phyloP scores from a whole-genome alignment of 1,140 invertebrate species.

The Aphidius ervi region DNA sequence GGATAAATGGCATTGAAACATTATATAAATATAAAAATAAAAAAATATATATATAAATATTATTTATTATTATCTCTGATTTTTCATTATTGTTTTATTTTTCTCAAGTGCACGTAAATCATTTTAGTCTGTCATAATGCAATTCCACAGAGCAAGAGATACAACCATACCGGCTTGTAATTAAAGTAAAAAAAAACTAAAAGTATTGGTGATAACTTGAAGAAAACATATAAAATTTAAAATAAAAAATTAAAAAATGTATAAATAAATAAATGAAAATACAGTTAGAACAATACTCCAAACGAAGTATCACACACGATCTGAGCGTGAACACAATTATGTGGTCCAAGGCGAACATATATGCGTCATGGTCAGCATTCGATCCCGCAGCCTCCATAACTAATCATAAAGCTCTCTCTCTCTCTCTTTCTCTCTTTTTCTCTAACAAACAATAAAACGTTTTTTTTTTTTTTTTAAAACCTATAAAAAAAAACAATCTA shows the following conservation, averaged over 20 bases:
- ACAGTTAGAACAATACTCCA: conserved; percentile 12
- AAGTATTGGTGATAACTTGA: neutral
- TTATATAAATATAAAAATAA: neutral
- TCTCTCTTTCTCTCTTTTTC: neutral
- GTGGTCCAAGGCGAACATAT: conserved; percentile 20
- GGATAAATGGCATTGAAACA: too few species aligned
- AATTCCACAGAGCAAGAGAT: conserved; percentile 6
- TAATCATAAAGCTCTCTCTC: neutral
- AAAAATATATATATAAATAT: conserved; percentile 3
- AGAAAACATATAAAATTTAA: neutral
- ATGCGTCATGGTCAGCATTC: neutral
- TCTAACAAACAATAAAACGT: conserved; percentile 9
- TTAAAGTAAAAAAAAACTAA: neutral
- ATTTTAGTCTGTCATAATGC: conserved; percentile 1
- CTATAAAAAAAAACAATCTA: neutral
- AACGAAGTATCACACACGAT: neutral
- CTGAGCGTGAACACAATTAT: conserved; percentile 4
- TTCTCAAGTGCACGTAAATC: conserved; percentile 5
- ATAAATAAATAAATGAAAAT: neutral
- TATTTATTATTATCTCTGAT: conserved; percentile 6
- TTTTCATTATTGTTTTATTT: neutral
- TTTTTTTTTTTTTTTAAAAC: neutral
- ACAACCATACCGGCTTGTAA: conserved; percentile 11
- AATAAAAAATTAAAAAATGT: too few species aligned
- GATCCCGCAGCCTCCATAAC: neutral